Evolutionary conservation across 2,113 vertebrate species (phyloP).

Genomic region (Passerina amoena): DNA sequence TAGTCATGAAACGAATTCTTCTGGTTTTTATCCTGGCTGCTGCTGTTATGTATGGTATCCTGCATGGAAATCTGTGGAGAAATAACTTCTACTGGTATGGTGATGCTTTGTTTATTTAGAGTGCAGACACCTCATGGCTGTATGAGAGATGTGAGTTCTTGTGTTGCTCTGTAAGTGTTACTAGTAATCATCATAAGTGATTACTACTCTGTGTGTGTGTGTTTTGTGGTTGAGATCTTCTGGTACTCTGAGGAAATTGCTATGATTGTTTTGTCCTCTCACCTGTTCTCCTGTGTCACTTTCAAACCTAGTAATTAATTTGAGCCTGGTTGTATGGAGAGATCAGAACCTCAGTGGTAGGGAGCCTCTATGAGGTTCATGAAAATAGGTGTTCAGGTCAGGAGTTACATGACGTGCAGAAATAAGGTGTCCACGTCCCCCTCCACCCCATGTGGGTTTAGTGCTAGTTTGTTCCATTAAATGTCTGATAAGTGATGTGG

Average conservation of each 20-base stretch:
- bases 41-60: constrained; percentile 63
- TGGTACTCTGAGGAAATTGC: neutral
- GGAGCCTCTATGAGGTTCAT: neutral
- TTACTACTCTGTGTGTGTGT: neutral
- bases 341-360: neutral
- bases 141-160: neutral
- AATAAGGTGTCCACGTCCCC: neutral
- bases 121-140: neutral
- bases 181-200: neutral
- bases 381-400: neutral
- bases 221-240: neutral
- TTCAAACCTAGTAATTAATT: neutral
- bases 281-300: neutral
- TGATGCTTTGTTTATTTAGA: neutral
- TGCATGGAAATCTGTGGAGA: constrained; percentile 67
- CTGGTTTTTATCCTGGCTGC: constrained; percentile 61
- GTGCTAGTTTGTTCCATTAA: neutral
- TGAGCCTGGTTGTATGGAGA: neutral
- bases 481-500: neutral
- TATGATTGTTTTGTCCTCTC: neutral
- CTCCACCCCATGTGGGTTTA: accelerated
- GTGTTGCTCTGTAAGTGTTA: neutral
- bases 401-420: neutral
- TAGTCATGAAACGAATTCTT: constrained; percentile 67
- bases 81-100: constrained; percentile 61